Evolutionary conservation across 2,113 vertebrate species (phyloP).

Genomic region (Antechinus flavipes): DNA sequence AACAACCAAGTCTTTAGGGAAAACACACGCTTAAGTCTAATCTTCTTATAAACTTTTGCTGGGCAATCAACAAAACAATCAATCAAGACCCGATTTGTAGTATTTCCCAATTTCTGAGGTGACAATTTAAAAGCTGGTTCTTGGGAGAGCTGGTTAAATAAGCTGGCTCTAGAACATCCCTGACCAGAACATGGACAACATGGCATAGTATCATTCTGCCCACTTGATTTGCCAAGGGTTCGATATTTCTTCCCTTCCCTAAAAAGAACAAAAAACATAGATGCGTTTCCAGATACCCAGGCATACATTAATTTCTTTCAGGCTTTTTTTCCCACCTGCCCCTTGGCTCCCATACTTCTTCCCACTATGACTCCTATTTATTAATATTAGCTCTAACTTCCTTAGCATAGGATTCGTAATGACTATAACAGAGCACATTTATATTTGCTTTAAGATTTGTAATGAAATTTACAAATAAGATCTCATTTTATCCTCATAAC

Average conservation of each 20-base stretch:
- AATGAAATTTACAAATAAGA: neutral
- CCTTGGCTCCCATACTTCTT: neutral
- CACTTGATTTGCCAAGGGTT: neutral
- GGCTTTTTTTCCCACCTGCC: neutral
- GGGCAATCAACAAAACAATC: neutral
- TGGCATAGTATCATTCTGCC: neutral
- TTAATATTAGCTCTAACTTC: neutral
- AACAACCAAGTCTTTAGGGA: neutral
- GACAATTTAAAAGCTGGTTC: neutral
- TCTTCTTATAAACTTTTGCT: neutral
- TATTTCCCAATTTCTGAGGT: neutral
- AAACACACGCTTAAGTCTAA: neutral
- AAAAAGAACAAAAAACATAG: neutral
- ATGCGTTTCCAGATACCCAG: neutral
- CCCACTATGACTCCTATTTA: neutral
- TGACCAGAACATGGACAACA: neutral
- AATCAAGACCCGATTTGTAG: neutral
- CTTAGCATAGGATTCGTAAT: neutral
- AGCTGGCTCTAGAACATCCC: neutral
- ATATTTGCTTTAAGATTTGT: neutral
- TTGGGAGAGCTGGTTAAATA: neutral
- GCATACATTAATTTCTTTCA: neutral
- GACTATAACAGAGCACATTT: neutral
- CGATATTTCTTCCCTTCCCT: neutral
- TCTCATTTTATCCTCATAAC: neutral